Evolutionary conservation across 2,797 vertebrate species (phyloP).

Genomic region (Babyrousa celebensis): DNA sequence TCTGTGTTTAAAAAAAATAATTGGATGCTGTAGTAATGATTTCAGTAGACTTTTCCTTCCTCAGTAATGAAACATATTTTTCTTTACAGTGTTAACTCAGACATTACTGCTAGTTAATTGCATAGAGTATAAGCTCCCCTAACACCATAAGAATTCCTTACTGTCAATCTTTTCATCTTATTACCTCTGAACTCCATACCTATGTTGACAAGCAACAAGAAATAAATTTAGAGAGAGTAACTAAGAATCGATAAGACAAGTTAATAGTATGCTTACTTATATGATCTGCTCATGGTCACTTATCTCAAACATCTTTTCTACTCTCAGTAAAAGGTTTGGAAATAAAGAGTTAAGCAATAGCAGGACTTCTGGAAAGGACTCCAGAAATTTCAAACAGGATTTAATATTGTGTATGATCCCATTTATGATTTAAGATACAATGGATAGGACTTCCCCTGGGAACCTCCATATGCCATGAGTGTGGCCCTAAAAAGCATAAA

Average conservation of each 20-base stretch:
- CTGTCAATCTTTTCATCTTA: not conserved
- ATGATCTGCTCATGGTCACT: not conserved
- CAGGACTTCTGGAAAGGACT: not conserved
- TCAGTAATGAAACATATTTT: not conserved
- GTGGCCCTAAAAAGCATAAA: too few species aligned
- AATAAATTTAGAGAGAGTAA: not conserved
- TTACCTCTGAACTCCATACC: not conserved
- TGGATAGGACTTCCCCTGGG: too few species aligned
- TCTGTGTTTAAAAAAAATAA: conserved; percentile 8
- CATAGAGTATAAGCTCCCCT: not conserved
- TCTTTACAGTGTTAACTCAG: conserved; percentile 21
- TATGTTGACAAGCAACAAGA: not conserved
- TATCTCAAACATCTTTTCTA: not conserved
- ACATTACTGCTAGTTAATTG: not conserved
- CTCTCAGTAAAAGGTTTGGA: not conserved
- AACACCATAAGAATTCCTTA: not conserved
- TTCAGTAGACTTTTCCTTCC: not conserved
- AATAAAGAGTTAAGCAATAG: not conserved
- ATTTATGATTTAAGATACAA: not conserved
- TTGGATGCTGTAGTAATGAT: not conserved
- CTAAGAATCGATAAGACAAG: not conserved
- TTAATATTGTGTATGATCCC: not conserved
- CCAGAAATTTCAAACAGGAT: not conserved
- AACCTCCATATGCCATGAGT: too few species aligned
- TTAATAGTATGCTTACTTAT: not conserved